A percentile compares a stretch with the other conserved stretches of the same genome.
Evolutionary conservation across 30 jellyfish, hydroid and myxozoan genomes (phyloP).

Genomic region (Haliclystus octoradiatus): DNA sequence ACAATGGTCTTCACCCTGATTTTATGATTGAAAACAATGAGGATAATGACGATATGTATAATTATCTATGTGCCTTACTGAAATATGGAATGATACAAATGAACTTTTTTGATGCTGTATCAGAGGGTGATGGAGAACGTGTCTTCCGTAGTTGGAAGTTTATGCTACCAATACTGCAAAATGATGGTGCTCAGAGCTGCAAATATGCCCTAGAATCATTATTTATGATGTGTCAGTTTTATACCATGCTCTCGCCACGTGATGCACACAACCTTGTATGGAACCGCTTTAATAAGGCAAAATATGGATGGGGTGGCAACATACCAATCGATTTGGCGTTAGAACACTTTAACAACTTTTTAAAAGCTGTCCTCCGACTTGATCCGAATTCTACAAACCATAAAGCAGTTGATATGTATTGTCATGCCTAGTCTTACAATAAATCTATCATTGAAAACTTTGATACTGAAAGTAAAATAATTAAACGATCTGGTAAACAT

Average conservation of each 20-base stretch:
- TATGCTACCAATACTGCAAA: slow-evolving; percentile 3
- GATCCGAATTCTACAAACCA: neutral
- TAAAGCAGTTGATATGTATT: neutral
- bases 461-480: neutral
- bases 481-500: slow-evolving; percentile 10
- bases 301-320: slow-evolving; percentile 2
- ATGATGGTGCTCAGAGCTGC: slow-evolving; percentile 12
- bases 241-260: neutral
- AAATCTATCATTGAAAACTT: slow-evolving; percentile 4
- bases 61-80: slow-evolving; percentile 16
- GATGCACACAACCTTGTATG: slow-evolving; percentile 12
- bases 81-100: slow-evolving; percentile 3
- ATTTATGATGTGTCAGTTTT: slow-evolving; percentile 1
- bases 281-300: slow-evolving; percentile 5
- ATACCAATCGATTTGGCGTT: too few species aligned
- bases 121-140: slow-evolving; percentile 15
- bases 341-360: neutral
- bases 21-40: neutral
- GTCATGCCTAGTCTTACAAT: neutral
- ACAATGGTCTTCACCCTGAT: slow-evolving; percentile 26
- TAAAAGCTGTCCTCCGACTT: slow-evolving; percentile 7
- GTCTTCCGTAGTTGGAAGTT: slow-evolving; percentile 9
- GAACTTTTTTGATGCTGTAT: slow-evolving; percentile 7
- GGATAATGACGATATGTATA: slow-evolving; percentile 12
- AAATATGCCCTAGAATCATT: slow-evolving; percentile 8